Base-by-base conservation (phyloP, 53 echinoderm and acorn worm genomes). In the Mesocentrotus franciscanus region DNA sequence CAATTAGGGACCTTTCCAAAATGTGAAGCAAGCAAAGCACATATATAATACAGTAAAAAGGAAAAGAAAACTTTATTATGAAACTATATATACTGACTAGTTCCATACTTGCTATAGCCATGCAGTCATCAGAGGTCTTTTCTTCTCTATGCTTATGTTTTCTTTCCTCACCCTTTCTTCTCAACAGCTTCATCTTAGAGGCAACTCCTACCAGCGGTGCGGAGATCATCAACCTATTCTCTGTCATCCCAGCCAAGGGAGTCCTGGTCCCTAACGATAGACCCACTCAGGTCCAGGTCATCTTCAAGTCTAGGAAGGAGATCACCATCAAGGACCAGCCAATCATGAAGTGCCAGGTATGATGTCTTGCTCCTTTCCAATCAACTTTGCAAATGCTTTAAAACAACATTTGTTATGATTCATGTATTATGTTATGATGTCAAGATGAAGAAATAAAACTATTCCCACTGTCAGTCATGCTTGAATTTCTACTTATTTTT, bases 231-330 rank as follows among this genome's bases (percentile, higher is more conserved):
- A 98, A 97, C 95, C 97, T 99, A 89, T 99, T 99, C 92, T 99
- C 99, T 60, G 99, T 99, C 68, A 99, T 99, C 90, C 99, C 99
- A 39, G 98, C 98, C 95, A 99, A 97, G 97, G 99, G 99, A 12
- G 96, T 97, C 24, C 95, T 99, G 68, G 95, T 99, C 36, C 97
- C 98, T 33, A 99, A 98, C 64, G 98, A 98, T 94, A 95, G 99
- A 68, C 99, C 98, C 4, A 99, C 99, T 30, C 97, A 98, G 87
- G 99, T 99, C 90, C 98, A 99, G 90, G 99, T 99, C 89, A 98
- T 99, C 97, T 99, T 98, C 91, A 97, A 95, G 90, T 99, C 99
- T 3, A 96, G 98, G 35, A 98, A 99, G 72, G 99, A 99, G 92
- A 93, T 98, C 75, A 98, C 99, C 94, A 99, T 99, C 95, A 97